Evolutionary conservation across 53 echinoderm and acorn worm genomes (phyloP), one percentile per base, ranked within the genome.

Genomic region (Echinometra lucunter): DNA sequence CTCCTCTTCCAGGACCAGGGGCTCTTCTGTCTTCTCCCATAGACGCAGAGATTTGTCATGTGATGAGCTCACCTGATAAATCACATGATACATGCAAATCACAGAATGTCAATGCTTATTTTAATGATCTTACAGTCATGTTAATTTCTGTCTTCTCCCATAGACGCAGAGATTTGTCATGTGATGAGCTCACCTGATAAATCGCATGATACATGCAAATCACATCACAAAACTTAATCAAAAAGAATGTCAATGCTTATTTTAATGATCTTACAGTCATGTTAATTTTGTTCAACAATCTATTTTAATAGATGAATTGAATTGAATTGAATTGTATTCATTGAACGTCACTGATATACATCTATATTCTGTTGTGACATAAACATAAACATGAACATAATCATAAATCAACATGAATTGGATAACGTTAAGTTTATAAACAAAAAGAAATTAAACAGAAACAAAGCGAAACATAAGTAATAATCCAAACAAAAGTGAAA

Each of bases 1-100:
- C 92, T 99, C 99, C 94, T 99, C 99, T 45, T 96, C 96, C 89
- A 98, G 94, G 27, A 99, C 95, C 35, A 99, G 75, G 2, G 98
- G 98, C 88, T 99, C 99, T 92, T 99, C 96, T 34, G 98, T 98
- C 95, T 96, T 95, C 95, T 97, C 98, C 99, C 98, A 99, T 6
- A 97, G 92, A 15, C 99, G 90, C 74, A 99, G 92, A 15, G 99
- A 99, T 90, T 99, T 99, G 94, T 99, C 99, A 96, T 98, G 98
- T 66, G 99, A 99, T 53, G 95, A 96, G 0, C 98, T 97, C 57
- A 97, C 96, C 98, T 98, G 78, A 85, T 53, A 25, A 85, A 37
- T 53, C 85, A 53, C 53, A 37, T 58, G 66, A 70, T n/a, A 38
- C n/a, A 94, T 45, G 66, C 67, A 37, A 66, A 94, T n/a, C 81